Evolutionary conservation across 2,888 invertebrate species (phyloP), one percentile per base, ranked within the genome.

Genomic region (Agonum fuliginosum): DNA sequence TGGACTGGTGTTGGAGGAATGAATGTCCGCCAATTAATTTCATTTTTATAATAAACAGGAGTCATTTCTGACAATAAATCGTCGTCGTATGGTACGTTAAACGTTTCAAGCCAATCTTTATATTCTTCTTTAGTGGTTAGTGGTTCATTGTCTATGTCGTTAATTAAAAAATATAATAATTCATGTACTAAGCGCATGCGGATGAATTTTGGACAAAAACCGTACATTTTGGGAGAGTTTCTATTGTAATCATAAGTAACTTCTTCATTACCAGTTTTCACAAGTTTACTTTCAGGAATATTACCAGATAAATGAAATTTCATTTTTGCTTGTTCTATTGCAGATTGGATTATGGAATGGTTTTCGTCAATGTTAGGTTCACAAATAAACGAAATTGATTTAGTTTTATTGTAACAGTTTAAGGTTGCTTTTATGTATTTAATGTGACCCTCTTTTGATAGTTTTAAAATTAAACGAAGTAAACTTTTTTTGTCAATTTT

Each of bases 11-110:
- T 83, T 0, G 94, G 93, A 0, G 92, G 90, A 10, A 95, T 86
- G 83, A 94, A 94, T 86, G 92, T 93, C 83, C 91, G 92, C 93
- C 94, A 94, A 80, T 87, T 88, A 3, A 91, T 86, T 69, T 89
- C 87, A 2, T 86, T 87, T 37, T 69, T 37, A 41, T 85, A 87
- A 78, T 90, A 91, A 51, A 90, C 83, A 0, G 85, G 84, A 2
- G 88, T 86, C 81, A 91, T 84, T 77, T 89, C 87, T 0, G 86
- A 82, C 4, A 86, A 80, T 54, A 89, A 84, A 17, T 87, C 85
- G 0, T 86, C 86, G 0, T 86, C 83, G 0, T 87, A 20, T 22
- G 80, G 74, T 4, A 84, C 81, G 30, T 80, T 78, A 24, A 80
- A 78, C 3, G 78, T 79, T 41, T 78, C 62, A 20, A 82, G 80